Percentiles rank a stretch among this genome's conserved stretches.
Conservation (phyloP, 2,888 invertebrate genomes). For the Ametastegia equiseti region DNA sequence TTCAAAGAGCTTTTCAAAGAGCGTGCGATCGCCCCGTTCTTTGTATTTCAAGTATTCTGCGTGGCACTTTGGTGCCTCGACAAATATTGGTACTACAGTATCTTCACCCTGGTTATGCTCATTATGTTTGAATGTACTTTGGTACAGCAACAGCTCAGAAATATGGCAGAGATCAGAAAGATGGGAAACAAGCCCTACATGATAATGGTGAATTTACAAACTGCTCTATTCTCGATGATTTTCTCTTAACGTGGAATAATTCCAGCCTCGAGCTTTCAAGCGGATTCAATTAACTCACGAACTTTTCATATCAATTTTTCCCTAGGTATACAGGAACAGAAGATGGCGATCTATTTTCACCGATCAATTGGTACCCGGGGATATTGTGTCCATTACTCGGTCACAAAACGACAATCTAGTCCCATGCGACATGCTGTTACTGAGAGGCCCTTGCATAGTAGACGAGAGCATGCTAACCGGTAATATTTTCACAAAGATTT, state of each 20-base stretch:
- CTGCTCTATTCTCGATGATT: neutral
- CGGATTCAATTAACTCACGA: neutral
- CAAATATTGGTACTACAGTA: slow-evolving; percentile 98
- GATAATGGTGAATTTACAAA: slow-evolving; percentile 80
- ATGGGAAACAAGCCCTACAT: slow-evolving; percentile 99
- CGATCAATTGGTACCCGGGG: slow-evolving; percentile 95
- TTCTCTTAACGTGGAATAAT: slow-evolving; percentile 5
- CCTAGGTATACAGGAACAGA: slow-evolving; percentile 91
- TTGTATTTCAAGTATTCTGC: slow-evolving; percentile 99
- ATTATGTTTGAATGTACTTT: slow-evolving; percentile 98
- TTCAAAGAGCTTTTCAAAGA: slow-evolving; percentile 98
- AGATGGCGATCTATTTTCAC: slow-evolving; percentile 92
- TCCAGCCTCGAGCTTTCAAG: neutral
- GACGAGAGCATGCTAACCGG: slow-evolving; percentile 99
- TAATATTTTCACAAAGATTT: slow-evolving; percentile 56
- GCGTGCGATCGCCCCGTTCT: slow-evolving; percentile 99
- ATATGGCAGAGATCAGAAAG: slow-evolving; percentile 99
- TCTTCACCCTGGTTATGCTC: slow-evolving; percentile 97
- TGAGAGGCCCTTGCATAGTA: slow-evolving; percentile 97
- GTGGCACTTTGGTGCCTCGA: slow-evolving; percentile 99
- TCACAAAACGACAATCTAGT: slow-evolving; percentile 94
- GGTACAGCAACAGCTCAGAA: slow-evolving; percentile 97
- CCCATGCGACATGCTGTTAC: slow-evolving; percentile 96
- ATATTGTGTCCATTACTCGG: slow-evolving; percentile 95
- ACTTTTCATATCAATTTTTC: neutral